Evolutionary conservation across 2,888 invertebrate genomes (phyloP).

Genomic region (Bellardia pandia): DNA sequence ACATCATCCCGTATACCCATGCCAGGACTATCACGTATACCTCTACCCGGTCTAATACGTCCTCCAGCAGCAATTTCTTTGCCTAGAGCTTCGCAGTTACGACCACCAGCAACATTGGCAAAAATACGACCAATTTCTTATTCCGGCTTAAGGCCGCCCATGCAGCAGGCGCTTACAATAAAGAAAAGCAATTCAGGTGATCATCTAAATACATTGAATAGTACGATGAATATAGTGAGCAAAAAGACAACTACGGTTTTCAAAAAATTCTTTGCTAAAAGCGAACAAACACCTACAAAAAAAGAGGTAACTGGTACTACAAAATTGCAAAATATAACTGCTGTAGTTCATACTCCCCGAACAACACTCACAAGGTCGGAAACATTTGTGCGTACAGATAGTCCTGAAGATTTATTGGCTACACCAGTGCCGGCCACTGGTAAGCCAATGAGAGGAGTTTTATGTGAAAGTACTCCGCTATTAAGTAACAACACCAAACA

Average conservation of each 20-base stretch:
- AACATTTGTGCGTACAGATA: slow-evolving; percentile 81
- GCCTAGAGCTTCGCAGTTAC: slow-evolving; percentile 68
- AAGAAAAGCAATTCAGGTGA: slow-evolving; percentile 76
- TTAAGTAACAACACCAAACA: slow-evolving; percentile 60
- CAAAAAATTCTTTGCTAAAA: slow-evolving; percentile 80
- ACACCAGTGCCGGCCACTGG: slow-evolving; percentile 66
- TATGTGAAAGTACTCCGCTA: slow-evolving; percentile 73
- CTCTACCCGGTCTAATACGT: slow-evolving; percentile 79
- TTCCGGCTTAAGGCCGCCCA: slow-evolving; percentile 74
- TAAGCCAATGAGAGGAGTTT: slow-evolving; percentile 38
- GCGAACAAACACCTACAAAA: slow-evolving; percentile 70
- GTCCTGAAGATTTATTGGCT: slow-evolving; percentile 73
- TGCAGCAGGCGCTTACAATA: slow-evolving; percentile 53
- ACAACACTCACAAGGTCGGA: slow-evolving; percentile 80
- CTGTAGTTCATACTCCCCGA: slow-evolving; percentile 71
- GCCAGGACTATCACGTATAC: slow-evolving; percentile 80
- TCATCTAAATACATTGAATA: slow-evolving; percentile 78
- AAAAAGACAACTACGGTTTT: slow-evolving; percentile 80
- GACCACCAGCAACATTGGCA: slow-evolving; percentile 59
- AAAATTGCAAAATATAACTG: slow-evolving; percentile 60
- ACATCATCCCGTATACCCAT: slow-evolving; percentile 80
- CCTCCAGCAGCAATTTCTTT: slow-evolving; percentile 55
- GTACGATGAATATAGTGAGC: slow-evolving; percentile 79
- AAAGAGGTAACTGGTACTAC: neutral
- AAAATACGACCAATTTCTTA: slow-evolving; percentile 76